Evolutionary conservation across 2,113 vertebrate species (phyloP).

Genomic region (Poicephalus gulielmi): DNA sequence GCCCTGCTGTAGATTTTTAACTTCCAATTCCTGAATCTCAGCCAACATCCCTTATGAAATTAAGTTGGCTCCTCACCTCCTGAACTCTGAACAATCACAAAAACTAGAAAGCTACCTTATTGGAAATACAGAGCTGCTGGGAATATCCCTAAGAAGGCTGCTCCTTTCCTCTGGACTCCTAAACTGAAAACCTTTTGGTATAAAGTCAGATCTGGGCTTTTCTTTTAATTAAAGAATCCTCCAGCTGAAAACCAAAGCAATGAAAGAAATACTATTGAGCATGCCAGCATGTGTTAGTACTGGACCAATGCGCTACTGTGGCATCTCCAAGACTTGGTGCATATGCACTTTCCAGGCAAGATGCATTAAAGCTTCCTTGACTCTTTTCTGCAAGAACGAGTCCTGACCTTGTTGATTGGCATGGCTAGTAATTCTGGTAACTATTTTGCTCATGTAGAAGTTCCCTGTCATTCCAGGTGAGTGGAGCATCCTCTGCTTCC

Average conservation of each 20-base stretch:
- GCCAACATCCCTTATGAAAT: background rate
- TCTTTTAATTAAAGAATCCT: background rate
- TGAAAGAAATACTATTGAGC: background rate
- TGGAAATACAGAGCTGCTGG: background rate
- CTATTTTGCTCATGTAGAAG: background rate
- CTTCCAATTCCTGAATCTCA: background rate
- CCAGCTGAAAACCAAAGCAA: background rate
- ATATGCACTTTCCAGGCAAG: background rate
- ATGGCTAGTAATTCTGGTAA: background rate
- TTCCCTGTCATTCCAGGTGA: background rate
- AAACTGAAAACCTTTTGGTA: background rate
- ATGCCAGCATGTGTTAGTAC: fast-evolving
- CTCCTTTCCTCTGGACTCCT: background rate
- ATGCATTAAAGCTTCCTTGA: background rate
- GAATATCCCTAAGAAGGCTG: background rate
- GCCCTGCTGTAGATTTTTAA: background rate
- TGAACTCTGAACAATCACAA: background rate
- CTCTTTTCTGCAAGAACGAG: background rate
- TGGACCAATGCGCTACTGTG: background rate
- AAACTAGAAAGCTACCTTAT: background rate
- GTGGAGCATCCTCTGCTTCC: background rate
- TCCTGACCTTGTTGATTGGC: background rate
- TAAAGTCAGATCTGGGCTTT: background rate
- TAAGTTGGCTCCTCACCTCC: background rate
- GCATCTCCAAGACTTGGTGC: background rate